phyloP scores from a whole-genome alignment of 2,113 vertebrate species.

The Acrocephalus arundinaceus region DNA sequence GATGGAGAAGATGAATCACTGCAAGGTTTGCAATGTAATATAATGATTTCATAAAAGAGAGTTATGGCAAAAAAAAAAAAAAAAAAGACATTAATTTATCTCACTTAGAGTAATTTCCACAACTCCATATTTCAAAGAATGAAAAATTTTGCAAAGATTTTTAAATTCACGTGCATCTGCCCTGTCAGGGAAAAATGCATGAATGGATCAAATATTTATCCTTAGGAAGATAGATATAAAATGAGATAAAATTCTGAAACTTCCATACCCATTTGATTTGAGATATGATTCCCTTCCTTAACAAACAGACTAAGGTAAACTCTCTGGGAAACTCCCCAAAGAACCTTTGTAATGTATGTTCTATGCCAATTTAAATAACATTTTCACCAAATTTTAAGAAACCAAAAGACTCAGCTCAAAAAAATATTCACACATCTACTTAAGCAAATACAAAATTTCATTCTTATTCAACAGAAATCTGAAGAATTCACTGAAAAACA shows the following conservation, averaged over 20 bases:
- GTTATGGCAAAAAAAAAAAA: slow-evolving; percentile 43
- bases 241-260: neutral
- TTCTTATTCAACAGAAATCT: neutral
- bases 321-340: neutral
- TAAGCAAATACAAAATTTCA: neutral
- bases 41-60: slow-evolving; percentile 9
- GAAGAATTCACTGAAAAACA: neutral
- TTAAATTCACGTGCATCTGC: neutral
- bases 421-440: neutral
- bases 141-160: neutral
- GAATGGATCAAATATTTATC: slow-evolving; percentile 22
- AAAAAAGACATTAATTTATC: slow-evolving; percentile 32
- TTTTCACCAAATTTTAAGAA: neutral
- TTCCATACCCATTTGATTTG: neutral
- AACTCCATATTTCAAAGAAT: slow-evolving; percentile 6
- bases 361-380: neutral
- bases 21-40: neutral
- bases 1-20: slow-evolving; percentile 24
- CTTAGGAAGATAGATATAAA: neutral
- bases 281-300: neutral
- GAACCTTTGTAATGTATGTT: neutral
- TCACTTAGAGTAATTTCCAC: slow-evolving; percentile 16
- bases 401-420: neutral
- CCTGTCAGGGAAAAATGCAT: neutral
- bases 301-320: neutral